These are phyloP conservation scores for Amphipyra berbera DNA, from an alignment of 2,888 invertebrate species.

Conservation along the genomic window DNA sequence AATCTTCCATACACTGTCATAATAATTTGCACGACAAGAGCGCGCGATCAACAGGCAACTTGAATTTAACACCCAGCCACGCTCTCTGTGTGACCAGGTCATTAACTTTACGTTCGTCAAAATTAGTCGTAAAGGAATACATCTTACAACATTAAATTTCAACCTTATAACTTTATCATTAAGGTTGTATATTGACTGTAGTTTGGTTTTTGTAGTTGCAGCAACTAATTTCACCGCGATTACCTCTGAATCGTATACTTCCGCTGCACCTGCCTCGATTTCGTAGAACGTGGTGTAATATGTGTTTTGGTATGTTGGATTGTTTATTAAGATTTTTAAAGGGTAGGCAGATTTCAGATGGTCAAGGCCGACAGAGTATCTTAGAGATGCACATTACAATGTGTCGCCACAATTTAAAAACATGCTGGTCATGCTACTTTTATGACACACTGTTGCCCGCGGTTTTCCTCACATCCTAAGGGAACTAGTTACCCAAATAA, in stretches of 20 bases:
- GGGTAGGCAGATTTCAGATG: conserved; percentile 1
- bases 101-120: conserved; percentile 15
- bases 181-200: conserved; percentile 15
- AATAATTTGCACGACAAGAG: too few species aligned
- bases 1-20: too few species aligned
- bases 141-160: conserved; percentile 7
- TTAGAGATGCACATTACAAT: too few species aligned
- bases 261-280: conserved; percentile 51
- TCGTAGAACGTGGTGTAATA: conserved; percentile 29
- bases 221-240: conserved; percentile 47
- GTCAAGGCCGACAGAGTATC: neutral
- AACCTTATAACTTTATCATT: neutral
- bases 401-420: too few species aligned
- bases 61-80: too few species aligned
- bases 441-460: too few species aligned
- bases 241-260: conserved; percentile 37
- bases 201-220: neutral
- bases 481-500: too few species aligned
- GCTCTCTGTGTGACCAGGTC: too few species aligned
- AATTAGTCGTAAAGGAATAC: conserved; percentile 13
- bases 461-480: too few species aligned
- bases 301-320: conserved; percentile 7
- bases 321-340: conserved; percentile 20
- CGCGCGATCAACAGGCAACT: too few species aligned
- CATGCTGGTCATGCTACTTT: too few species aligned